These are phyloP conservation scores for Monoplex corrugatus DNA, from an alignment of 2,888 invertebrate genomes.

Conservation along the genomic window DNA sequence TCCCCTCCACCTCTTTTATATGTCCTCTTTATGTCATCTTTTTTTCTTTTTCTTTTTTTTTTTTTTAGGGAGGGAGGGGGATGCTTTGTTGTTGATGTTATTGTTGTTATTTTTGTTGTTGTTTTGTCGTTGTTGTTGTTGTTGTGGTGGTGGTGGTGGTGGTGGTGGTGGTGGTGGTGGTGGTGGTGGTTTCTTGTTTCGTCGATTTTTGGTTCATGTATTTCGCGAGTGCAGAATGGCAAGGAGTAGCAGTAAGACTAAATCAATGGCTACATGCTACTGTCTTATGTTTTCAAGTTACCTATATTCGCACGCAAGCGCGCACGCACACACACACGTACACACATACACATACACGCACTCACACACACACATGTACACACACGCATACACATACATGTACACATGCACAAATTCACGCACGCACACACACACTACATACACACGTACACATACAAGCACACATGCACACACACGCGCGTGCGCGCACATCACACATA, in stretches of 20 bases:
- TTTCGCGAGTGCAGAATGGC: too few species aligned
- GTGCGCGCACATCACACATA: not conserved
- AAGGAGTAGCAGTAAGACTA: too few species aligned
- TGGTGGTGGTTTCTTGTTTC: too few species aligned
- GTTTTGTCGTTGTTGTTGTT: not conserved
- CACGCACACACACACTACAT: too few species aligned
- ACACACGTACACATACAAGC: too few species aligned
- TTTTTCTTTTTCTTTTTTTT: not conserved
- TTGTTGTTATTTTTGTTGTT: not conserved
- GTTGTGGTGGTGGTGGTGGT: too few species aligned
- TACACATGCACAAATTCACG: not conserved
- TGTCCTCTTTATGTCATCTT: not conserved
- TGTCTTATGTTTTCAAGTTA: not conserved
- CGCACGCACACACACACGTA: not conserved
- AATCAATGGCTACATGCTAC: too few species aligned
- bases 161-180: too few species aligned
- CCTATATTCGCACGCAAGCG: not conserved
- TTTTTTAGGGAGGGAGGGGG: too few species aligned
- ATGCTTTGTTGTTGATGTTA: not conserved
- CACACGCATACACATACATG: not conserved
- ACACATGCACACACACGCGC: not conserved
- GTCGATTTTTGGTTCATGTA: too few species aligned
- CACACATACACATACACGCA: constrained; percentile 10
- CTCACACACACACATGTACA: not conserved
- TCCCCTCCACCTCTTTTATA: not conserved